Percentiles rank a stretch among this genome's conserved stretches.
Evolutionary conservation across 2,113 vertebrate species (phyloP).

Genomic region (Xenopus laevis): DNA sequence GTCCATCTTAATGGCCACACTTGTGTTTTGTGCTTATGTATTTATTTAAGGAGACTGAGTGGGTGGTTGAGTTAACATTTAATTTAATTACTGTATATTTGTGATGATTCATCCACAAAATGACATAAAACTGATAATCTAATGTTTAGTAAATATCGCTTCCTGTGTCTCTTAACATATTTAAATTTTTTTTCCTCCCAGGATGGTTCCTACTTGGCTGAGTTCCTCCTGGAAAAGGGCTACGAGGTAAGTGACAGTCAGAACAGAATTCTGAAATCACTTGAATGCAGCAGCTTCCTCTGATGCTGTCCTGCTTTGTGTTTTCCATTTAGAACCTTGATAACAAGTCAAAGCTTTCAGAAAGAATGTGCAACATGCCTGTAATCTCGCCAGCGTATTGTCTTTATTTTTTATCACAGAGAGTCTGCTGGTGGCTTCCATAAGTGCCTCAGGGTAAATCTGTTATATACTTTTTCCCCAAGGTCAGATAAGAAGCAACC

Average conservation of each 20-base stretch:
- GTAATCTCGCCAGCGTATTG: conserved; percentile 77
- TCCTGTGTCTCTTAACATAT: neutral
- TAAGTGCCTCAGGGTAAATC: conserved; percentile 56
- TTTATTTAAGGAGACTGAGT: no score
- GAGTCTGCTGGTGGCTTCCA: conserved; percentile 58
- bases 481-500: conserved; percentile 63
- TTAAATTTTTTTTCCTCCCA: conserved; percentile 66
- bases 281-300: conserved; percentile 63
- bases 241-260: conserved; percentile 85
- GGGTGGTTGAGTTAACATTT: no score
- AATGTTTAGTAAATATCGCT: no score
- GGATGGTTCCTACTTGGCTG: conserved; percentile 98
- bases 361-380: conserved; percentile 69
- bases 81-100: no score
- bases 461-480: conserved; percentile 57
- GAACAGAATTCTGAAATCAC: conserved; percentile 63
- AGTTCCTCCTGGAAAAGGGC: conserved; percentile 93
- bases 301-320: conserved; percentile 60
- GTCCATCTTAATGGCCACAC: no score
- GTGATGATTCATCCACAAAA: no score
- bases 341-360: conserved; percentile 82
- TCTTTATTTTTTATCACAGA: conserved; percentile 68
- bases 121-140: no score
- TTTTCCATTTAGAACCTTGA: conserved; percentile 84
- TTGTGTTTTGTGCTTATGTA: no score